Evolutionary conservation across 2,113 vertebrate genomes (phyloP).

Genomic region (Gulo gulo): DNA sequence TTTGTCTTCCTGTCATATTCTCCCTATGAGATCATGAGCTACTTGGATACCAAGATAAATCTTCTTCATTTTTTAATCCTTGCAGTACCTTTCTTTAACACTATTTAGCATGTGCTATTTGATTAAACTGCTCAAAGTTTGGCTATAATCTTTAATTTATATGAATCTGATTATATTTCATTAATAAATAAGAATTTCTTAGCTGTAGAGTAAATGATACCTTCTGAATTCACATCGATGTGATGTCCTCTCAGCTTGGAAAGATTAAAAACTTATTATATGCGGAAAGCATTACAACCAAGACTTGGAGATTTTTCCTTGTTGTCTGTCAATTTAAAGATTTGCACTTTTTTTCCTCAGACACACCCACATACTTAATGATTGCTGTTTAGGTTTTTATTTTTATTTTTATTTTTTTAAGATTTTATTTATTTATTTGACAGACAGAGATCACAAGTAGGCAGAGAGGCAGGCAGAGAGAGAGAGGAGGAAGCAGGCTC

Average conservation of each 20-base stretch:
- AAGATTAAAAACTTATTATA: background rate
- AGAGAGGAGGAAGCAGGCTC: too few relatives aligned
- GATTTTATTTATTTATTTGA: too few relatives aligned
- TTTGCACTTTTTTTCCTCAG: background rate
- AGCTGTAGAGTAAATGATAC: background rate
- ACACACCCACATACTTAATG: background rate
- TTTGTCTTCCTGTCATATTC: background rate
- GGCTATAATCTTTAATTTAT: background rate
- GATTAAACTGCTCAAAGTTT: background rate
- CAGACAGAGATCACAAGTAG: too few relatives aligned
- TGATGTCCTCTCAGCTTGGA: background rate
- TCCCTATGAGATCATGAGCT: background rate
- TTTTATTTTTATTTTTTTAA: background rate
- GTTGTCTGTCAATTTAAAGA: background rate
- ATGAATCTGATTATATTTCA: background rate
- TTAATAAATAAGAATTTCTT: background rate
- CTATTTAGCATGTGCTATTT: background rate
- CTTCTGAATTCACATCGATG: background rate
- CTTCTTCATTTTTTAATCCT: background rate
- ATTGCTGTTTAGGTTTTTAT: background rate
- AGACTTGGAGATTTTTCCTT: constrained; percentile 16
- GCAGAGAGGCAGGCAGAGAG: too few relatives aligned
- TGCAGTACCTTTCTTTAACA: background rate
- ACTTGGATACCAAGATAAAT: background rate
- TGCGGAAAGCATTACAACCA: background rate